Base-by-base conservation (phyloP, 2,113 vertebrate genomes). In the Choloepus hoffmanni region DNA sequence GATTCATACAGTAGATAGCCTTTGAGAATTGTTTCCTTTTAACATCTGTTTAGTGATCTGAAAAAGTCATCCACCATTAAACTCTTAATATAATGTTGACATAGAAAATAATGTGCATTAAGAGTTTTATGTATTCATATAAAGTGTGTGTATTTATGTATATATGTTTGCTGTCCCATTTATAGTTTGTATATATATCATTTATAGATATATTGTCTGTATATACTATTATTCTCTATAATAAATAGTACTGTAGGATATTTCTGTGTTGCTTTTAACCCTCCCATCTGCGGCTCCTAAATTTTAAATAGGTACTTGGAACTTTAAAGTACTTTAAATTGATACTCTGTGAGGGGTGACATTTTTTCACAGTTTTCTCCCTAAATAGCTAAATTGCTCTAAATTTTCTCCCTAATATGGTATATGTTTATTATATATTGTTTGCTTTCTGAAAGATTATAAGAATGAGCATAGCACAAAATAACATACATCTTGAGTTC, bases 361-460 rank as follows among this genome's bases (percentile, higher is more conserved):
- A 33, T 58, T 68, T 85, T 88, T 58, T 74, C 18, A 84, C 18
- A 60, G 8, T 72, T 72, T 93, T 82, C 7, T 26, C 55, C 62
- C 1, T 62, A 85, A 33, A 82, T 72, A 43, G 19, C 10, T 53
- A 53, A 53, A 53, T 53, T 10, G 5, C 50, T 14, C 50, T 53
- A 53, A 53, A 53, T 53, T 53, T 53, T 53, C 50, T 53, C 13
- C 50, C 50, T 11, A 53, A 13, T 53, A 53, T 70, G 28, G 12
- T 93, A 30, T 55, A 7, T 62, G 4, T 55, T 81, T 15, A 67
- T 63, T 92, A 7, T 85, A 28, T 86, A 11, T 62, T 48, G 92
- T 93, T 73, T 92, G 14, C 89, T 90, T 97, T 94, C 48, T 87
- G n/a, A 40, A 74, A 50, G 48, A 74, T 86, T 83, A 65, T 95